phyloP scores from a whole-genome alignment of 2,797 vertebrate species.

The Amniataba percoides region DNA sequence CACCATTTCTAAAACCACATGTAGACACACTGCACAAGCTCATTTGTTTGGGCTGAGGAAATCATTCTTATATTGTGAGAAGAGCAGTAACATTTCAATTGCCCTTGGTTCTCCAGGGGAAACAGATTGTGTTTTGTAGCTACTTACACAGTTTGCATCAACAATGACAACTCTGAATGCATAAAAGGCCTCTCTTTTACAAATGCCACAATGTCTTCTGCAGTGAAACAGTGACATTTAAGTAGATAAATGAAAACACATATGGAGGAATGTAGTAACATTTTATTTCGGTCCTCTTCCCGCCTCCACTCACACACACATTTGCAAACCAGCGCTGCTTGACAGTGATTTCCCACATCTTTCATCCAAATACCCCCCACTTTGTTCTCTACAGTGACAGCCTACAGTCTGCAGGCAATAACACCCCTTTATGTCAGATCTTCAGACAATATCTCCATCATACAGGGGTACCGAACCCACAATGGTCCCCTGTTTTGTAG shows the following conservation, averaged over 20 bases:
- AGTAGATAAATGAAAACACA: conserved; percentile 38
- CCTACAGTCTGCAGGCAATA: conserved; percentile 44
- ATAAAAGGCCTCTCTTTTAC: conserved; percentile 43
- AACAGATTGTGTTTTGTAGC: conserved; percentile 35
- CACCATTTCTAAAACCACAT: not conserved
- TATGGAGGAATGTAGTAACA: conserved; percentile 16
- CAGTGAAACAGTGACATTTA: conserved; percentile 46
- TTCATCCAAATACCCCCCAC: conserved; percentile 49
- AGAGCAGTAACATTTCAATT: conserved; percentile 12
- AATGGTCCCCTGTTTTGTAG: conserved; percentile 35
- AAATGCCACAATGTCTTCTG: conserved; percentile 35
- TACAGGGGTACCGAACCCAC: conserved; percentile 31
- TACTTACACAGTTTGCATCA: conserved; percentile 21
- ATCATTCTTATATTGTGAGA: not conserved
- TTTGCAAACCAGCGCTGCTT: conserved; percentile 25
- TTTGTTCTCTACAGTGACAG: conserved; percentile 49
- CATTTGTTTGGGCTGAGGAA: conserved; percentile 9
- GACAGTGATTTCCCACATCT: conserved; percentile 39
- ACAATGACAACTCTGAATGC: conserved; percentile 16
- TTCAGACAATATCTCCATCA: conserved; percentile 58
- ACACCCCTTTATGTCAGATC: conserved; percentile 49
- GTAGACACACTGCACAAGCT: not conserved
- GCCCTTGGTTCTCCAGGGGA: conserved; percentile 9
- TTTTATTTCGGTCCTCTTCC: conserved; percentile 6
- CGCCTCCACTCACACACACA: not conserved